Conservation (phyloP, 2,113 vertebrate genomes). For the Struthidea cinerea region DNA sequence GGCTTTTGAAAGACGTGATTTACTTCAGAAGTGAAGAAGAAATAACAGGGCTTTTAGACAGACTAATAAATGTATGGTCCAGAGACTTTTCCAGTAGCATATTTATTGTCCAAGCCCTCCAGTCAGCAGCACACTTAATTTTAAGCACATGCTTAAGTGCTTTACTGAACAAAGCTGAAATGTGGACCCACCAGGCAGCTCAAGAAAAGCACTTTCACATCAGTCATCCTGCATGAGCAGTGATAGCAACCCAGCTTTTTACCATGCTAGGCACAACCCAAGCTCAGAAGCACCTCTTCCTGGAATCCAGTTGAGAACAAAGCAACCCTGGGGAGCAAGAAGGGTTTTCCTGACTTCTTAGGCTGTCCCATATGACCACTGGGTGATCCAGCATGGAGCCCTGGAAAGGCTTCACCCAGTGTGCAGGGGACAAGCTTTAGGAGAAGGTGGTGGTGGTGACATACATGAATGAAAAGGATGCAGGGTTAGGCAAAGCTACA, state of each 20-base stretch:
- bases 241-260: not conserved
- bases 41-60: constrained; percentile 49
- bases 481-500: not conserved
- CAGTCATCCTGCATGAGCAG: not conserved
- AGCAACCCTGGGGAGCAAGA: not conserved
- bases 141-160: constrained; percentile 63
- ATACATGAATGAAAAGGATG: not conserved
- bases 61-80: constrained; percentile 49
- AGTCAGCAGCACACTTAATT: constrained; percentile 56
- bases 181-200: constrained; percentile 30
- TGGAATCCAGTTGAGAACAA: not conserved
- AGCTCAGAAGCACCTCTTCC: not conserved
- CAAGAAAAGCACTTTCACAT: not conserved
- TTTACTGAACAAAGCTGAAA: constrained; percentile 28
- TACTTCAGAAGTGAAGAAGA: constrained; percentile 44
- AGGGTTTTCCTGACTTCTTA: not conserved
- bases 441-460: not conserved
- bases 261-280: not conserved
- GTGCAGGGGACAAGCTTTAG: not conserved
- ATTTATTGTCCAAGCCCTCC: constrained; percentile 55
- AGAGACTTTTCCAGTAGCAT: constrained; percentile 47
- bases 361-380: not conserved
- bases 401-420: not conserved
- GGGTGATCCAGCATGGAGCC: not conserved
- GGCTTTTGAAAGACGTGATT: constrained; percentile 47